Percentiles rank a stretch among this genome's conserved stretches.
Conservation (phyloP, 1,140 invertebrate species). For the Pseudomyrmex concolor region DNA sequence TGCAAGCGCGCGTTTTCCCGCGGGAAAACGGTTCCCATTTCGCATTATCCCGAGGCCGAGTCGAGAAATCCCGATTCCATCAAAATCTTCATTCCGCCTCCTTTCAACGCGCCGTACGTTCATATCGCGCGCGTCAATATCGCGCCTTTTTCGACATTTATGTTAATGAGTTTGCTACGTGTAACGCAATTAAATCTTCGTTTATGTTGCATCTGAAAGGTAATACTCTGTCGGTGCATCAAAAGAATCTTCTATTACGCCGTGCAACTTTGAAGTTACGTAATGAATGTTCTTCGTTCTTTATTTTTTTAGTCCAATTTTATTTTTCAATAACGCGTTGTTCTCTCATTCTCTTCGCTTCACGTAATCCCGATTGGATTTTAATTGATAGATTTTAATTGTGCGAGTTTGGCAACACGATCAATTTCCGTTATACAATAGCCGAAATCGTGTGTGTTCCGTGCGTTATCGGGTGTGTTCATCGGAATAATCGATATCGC, state of each 20-base stretch:
- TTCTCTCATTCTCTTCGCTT: too few species aligned
- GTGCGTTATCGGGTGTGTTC: slow-evolving; percentile 12
- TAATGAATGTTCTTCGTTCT: too few species aligned
- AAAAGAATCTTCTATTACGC: too few species aligned
- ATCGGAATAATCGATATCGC: slow-evolving; percentile 53
- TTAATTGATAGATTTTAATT: too few species aligned
- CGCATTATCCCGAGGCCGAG: slow-evolving; percentile 70
- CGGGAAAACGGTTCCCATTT: slow-evolving; percentile 67
- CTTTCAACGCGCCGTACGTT: background rate
- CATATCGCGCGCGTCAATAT: background rate
- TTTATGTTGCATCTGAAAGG: background rate
- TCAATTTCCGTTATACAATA: too few species aligned
- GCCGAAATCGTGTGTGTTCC: slow-evolving; percentile 5
- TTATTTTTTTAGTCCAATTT: too few species aligned
- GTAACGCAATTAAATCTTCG: slow-evolving; percentile 33
- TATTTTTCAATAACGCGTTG: too few species aligned
- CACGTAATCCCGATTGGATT: too few species aligned
- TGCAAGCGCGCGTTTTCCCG: slow-evolving; percentile 49
- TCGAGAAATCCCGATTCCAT: slow-evolving; percentile 78
- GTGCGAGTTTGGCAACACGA: too few species aligned
- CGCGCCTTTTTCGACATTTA: slow-evolving; percentile 6
- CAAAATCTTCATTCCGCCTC: slow-evolving; percentile 48
- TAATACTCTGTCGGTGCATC: too few species aligned
- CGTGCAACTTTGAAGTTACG: too few species aligned
- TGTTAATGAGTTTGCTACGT: slow-evolving; percentile 4